Base-by-base conservation (phyloP, 2,113 vertebrate species). In the Hyla sarda region DNA sequence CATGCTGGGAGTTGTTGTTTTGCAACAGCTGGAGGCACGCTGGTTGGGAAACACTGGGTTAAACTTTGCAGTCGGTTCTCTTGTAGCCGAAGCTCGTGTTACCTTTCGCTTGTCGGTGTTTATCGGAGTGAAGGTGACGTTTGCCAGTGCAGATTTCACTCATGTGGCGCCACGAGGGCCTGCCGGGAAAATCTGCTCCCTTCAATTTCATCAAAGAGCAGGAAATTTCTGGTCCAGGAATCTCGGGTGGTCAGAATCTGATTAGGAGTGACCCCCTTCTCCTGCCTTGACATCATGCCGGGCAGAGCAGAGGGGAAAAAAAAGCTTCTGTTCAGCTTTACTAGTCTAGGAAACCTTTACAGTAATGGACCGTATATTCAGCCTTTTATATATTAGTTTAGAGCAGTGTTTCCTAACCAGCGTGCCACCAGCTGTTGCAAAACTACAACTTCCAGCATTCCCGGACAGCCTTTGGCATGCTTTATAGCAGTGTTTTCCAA, bases 121-220 rank as follows among this genome's bases (percentile, higher is more conserved):
- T 60, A 54, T 74, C 13, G 45, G 71, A 75, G 47, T 72, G 45
- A 77, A 62, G 56, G 41, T 84, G 73, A 84, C 45, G 41, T 65
- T 84, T 84, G 56, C 72, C 83, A 84, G 83, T 76, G 54, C 50
- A 60, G 52, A 62, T 84, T 76, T 74, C 41, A 60, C 83, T 84
- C 83, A 67, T 65, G 71, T 76, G 72, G 83, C 32, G 73, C 73
- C 54, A 65, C 45, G 28, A 65, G 73, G 62, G 45, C 54, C 73
- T 84, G 83, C 83, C 83, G n/a, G 73, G 72, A 76, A 84, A 77
- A 65, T 65, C 28, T 77, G 83, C 73, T 56, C 82, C 52, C 50
- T 58, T 62, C 54, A 58, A 65, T 76, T 34, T 84, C 83, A 77
- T 77, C 83, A 77, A 77, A 77, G 83, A 77, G 56, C 73, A 77